These are phyloP conservation scores for Protonemura montana DNA, from an alignment of 2,888 invertebrate genomes.

Conservation along the genomic window DNA sequence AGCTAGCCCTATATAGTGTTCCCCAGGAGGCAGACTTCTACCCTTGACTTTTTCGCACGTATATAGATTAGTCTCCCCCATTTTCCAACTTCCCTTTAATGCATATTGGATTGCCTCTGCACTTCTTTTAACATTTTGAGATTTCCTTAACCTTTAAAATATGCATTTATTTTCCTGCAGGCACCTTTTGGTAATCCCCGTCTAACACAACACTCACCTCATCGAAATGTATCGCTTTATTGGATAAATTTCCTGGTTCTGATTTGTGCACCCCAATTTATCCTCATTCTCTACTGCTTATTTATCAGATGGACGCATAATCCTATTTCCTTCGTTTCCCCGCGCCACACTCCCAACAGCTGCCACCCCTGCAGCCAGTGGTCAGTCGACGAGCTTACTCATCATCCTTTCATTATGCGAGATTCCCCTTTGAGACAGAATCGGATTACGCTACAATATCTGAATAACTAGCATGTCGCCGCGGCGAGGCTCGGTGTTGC, in stretches of 20 bases:
- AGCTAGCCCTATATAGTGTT: not conserved
- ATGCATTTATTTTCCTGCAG: not conserved
- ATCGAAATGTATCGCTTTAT: not conserved
- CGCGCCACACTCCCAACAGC: not conserved
- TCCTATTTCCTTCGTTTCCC: slow-evolving; percentile 16
- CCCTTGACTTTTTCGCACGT: slow-evolving; percentile 40
- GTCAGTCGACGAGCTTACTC: slow-evolving; percentile 16
- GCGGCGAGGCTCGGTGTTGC: not conserved
- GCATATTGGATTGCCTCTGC: slow-evolving; percentile 30
- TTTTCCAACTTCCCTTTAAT: slow-evolving; percentile 20
- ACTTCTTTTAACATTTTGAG: not conserved
- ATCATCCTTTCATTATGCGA: slow-evolving; percentile 32
- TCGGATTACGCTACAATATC: slow-evolving; percentile 22
- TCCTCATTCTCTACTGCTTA: not conserved
- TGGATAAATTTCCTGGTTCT: not conserved
- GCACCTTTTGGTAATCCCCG: not conserved
- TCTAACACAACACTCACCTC: not conserved
- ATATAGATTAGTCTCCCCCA: not conserved
- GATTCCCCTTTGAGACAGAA: slow-evolving; percentile 16
- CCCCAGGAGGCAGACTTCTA: slow-evolving; percentile 20
- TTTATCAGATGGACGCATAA: not conserved
- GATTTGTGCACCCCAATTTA: not conserved
- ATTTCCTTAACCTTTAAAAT: not conserved
- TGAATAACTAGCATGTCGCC: not conserved
- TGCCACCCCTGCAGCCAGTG: not conserved